phyloP scores from a whole-genome alignment of 1,140 invertebrate genomes.

The Microplitis mediator region DNA sequence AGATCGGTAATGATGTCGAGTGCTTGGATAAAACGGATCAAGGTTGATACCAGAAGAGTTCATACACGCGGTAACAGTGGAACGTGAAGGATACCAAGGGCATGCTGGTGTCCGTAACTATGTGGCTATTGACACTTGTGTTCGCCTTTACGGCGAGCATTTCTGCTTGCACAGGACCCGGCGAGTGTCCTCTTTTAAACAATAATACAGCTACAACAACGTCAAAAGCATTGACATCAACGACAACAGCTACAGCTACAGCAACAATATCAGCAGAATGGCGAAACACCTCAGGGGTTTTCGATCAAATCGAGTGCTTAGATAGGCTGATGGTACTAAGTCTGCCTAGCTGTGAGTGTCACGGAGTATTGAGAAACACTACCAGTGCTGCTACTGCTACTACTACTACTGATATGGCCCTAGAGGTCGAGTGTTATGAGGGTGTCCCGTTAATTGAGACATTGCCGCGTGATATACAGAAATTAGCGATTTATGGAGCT shows the following conservation, averaged over 20 bases:
- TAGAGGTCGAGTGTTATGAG: constrained; percentile 19
- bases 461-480: constrained; percentile 1
- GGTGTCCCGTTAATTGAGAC: constrained; percentile 25
- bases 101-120: constrained; percentile 16
- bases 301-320: constrained; percentile 15
- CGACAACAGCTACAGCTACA: too few relatives aligned
- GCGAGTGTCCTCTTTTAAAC: not conserved
- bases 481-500: constrained; percentile 20
- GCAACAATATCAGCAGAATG: not conserved
- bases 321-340: constrained; percentile 12
- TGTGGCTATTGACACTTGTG: constrained; percentile 26
- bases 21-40: not conserved
- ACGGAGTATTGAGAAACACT: constrained; percentile 4
- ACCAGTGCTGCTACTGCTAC: not conserved
- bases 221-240: too few relatives aligned
- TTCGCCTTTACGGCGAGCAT: constrained; percentile 25
- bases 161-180: constrained; percentile 16
- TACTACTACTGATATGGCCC: too few relatives aligned
- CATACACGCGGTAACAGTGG: not conserved
- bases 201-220: too few relatives aligned
- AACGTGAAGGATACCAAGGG: constrained; percentile 20
- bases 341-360: constrained; percentile 16
- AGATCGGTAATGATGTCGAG: constrained; percentile 6
- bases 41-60: not conserved
- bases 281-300: not conserved